phyloP scores from a whole-genome alignment of 2,113 vertebrate species.

The Pheucticus melanocephalus region DNA sequence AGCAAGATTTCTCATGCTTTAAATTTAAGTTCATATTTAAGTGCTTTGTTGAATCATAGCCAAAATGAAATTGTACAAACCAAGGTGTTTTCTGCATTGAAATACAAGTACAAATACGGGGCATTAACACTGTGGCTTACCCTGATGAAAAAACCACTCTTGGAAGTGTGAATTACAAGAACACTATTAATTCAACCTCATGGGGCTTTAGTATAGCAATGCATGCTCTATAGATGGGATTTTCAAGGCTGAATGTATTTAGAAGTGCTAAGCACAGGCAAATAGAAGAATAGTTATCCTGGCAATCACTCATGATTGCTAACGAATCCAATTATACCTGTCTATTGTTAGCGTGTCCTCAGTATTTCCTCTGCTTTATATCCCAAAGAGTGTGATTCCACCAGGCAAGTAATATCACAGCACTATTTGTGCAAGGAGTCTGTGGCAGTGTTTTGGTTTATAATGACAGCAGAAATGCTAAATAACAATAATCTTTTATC shows the following conservation, averaged over 20 bases:
- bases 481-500: neutral
- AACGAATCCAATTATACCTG: neutral
- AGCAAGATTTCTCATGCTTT: slow-evolving; percentile 2
- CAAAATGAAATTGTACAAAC: slow-evolving; percentile 8
- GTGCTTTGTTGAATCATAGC: slow-evolving; percentile 46
- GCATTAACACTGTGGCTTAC: neutral
- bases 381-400: neutral
- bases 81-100: slow-evolving; percentile 10
- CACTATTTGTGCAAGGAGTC: neutral
- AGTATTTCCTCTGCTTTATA: neutral
- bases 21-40: slow-evolving; percentile 51
- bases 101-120: neutral
- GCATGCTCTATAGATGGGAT: neutral
- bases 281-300: neutral
- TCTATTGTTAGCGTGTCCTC: neutral
- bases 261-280: neutral
- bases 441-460: neutral
- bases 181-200: slow-evolving; percentile 12
- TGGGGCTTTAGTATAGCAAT: neutral
- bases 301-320: neutral
- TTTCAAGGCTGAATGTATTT: slow-evolving; percentile 32
- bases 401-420: neutral
- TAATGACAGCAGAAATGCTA: neutral
- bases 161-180: slow-evolving; percentile 22
- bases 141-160: neutral